phyloP scores from a whole-genome alignment of 2,797 vertebrate species.

The Sphenodon punctatus region DNA sequence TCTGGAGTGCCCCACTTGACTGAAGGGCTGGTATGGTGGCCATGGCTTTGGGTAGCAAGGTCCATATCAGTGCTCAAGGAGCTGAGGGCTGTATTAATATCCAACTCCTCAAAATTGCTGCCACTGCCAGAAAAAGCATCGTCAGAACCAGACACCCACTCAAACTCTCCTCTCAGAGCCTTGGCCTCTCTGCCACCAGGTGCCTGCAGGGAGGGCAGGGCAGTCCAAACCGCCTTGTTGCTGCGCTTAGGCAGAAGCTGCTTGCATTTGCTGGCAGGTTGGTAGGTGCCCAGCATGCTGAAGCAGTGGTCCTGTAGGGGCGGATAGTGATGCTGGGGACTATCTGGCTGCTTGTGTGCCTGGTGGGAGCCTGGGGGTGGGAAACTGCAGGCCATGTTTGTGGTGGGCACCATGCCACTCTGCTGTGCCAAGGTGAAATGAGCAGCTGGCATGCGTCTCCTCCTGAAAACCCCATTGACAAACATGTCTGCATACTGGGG shows the following conservation, averaged over 20 bases:
- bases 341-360: conserved; percentile 24
- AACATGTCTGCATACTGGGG: conserved; percentile 88
- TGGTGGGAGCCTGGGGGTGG: neutral
- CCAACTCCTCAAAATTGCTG: conserved; percentile 70
- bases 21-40: conserved; percentile 72
- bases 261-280: conserved; percentile 76
- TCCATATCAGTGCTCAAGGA: conserved; percentile 77
- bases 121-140: conserved; percentile 77
- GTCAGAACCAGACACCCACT: conserved; percentile 88
- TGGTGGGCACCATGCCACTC: conserved; percentile 49
- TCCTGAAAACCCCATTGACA: conserved; percentile 84
- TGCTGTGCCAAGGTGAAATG: conserved; percentile 80
- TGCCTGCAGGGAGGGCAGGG: conserved; percentile 77
- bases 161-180: conserved; percentile 85
- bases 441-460: conserved; percentile 83
- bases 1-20: conserved; percentile 72
- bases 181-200: conserved; percentile 82
- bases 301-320: neutral
- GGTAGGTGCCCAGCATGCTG: neutral
- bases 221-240: conserved; percentile 67
- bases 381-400: neutral
- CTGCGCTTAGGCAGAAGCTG: conserved; percentile 65
- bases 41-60: conserved; percentile 72
- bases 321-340: conserved; percentile 10
- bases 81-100: conserved; percentile 78